Base-by-base conservation (phyloP, 2,797 vertebrate species). In the Anas acuta region DNA sequence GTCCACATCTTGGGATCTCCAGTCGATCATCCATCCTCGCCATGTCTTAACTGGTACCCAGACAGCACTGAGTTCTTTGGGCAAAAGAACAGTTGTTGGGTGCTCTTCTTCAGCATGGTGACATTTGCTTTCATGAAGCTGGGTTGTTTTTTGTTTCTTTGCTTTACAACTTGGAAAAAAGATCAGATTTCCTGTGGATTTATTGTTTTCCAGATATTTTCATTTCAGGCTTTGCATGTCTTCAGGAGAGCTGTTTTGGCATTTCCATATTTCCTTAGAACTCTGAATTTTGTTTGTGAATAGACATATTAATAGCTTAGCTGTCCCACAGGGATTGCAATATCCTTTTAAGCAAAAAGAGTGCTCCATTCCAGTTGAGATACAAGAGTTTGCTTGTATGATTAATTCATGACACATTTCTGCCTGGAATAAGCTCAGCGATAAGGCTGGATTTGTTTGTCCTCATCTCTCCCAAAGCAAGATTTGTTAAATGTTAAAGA, bases 341-440 rank as follows among this genome's bases (percentile, higher is more conserved):
- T 75, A 81, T 90, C 87, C 89, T 91, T 93, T 90, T 93, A 79
- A 64, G 87, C 67, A 71, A 91, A 89, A 80, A 8, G 37, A 72
- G 73, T 83, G 45, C 94, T 96, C 84, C 23, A 39, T 92, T 95
- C 85, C 86, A 81, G 54, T 51, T 93, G 84, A 89, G 61, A 66
- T 81, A 81, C 83, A 86, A 75, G 94, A 64, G 57, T 91, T 94
- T 86, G 78, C 77, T 91, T 90, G 61, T 91, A 89, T 94, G 85
- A 96, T 95, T 96, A 92, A 95, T 96, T 96, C 79, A 96, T 93
- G 70, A 81, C 33, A 39, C 37, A 58, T 64, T 93, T 95, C 84
- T 95, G 85, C 73, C 88, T 80, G 67, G 84, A 85, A 79, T 78
- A 91, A 54, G 81, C 57, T 93, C 79, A 80, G 51, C n/a, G 35